Base-by-base conservation (phyloP, 2,797 vertebrate species). In the Linurgus olivaceus region DNA sequence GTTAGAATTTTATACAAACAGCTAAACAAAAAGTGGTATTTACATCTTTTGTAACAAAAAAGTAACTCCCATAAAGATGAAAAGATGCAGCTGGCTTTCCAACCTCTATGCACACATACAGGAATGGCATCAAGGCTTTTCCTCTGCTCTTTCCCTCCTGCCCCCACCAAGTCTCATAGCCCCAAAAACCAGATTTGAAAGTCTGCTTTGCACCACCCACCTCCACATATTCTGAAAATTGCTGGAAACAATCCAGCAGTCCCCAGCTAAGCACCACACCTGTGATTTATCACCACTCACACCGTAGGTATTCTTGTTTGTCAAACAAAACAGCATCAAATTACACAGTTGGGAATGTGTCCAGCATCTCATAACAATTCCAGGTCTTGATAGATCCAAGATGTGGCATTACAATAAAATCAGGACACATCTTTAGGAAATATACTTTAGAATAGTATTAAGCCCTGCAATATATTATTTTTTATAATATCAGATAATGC, bases 71-170 rank as follows among this genome's bases (percentile, higher is more conserved):
- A 6, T 10, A 37, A 52, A 75, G 54, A n/a, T 42, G 28, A 21
- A 51, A 28, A 90, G 31, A 44, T 14, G 28, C 2, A 74, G 12
- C 23, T 28, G 67, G 20, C 20, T 75, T 55, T 55, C 37, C 54
- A 80, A 12, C 5, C 9, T 11, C 20, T 17, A 1, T 1, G 9
- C 0, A 1, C 25, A 33, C 0, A 0, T 7, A n/a, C 2, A 58
- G 16, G 4, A 72, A 70, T 0, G 6, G 4, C 31, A 55, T 29
- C 10, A 20, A 61, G 15, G 5, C 17, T 57, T 28, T n/a, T 16
- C 29, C 23, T 54, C 44, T 26, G 15, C 6, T 35, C 11, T 23
- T 66, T 37, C 26, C 45, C 23, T 74, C 28, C 16, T 3, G 8
- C 5, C 21, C 5, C 24, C 11, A 31, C 5, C 62, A 48, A 75